Conservation (phyloP, 2,113 vertebrate genomes). For the Xyliphius kryptos region DNA sequence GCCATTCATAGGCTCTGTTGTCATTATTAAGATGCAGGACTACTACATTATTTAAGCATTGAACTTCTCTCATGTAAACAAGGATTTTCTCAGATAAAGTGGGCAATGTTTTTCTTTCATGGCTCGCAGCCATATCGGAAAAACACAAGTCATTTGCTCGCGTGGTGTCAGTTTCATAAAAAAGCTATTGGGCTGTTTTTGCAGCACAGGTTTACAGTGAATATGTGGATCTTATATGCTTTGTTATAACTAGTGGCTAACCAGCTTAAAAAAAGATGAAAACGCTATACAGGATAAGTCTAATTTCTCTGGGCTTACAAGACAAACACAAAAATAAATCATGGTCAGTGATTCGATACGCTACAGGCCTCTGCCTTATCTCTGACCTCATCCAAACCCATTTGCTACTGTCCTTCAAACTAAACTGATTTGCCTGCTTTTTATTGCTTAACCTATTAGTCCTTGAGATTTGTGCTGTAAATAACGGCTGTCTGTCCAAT, state of each 20-base stretch:
- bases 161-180: too few species aligned
- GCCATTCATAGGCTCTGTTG: constrained; percentile 14
- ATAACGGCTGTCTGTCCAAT: constrained; percentile 37
- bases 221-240: too few species aligned
- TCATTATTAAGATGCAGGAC: constrained; percentile 6
- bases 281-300: background rate
- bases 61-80: constrained; percentile 18
- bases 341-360: background rate
- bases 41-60: constrained; percentile 21
- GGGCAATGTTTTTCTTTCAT: background rate
- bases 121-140: background rate
- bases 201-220: too few species aligned
- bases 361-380: background rate
- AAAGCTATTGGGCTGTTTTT: too few species aligned
- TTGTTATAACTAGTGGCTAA: too few species aligned
- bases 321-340: background rate
- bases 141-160: background rate
- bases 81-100: constrained; percentile 7
- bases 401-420: constrained; percentile 8
- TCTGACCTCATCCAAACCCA: constrained; percentile 11
- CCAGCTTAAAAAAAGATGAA: too few species aligned
- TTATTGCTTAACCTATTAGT: constrained; percentile 19
- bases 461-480: constrained; percentile 39
- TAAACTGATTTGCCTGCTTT: constrained; percentile 23
- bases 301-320: background rate